These are phyloP conservation scores for Zoanthus sociatus DNA, from an alignment of 92 coral and sea anemone genomes.

Conservation along the genomic window DNA sequence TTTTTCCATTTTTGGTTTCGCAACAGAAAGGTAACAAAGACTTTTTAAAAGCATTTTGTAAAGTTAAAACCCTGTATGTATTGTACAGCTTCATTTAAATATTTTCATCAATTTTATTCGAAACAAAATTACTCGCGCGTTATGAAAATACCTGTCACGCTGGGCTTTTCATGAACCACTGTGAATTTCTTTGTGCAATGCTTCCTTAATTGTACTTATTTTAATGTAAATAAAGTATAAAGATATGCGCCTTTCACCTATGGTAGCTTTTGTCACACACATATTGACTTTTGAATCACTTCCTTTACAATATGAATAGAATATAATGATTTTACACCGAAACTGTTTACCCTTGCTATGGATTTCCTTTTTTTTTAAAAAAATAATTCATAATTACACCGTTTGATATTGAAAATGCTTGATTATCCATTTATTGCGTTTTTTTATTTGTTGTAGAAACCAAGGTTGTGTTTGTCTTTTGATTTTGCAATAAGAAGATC, in stretches of 20 bases:
- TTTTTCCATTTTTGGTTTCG: not conserved
- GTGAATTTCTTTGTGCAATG: slow-evolving; percentile 25
- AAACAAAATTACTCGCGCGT: not conserved
- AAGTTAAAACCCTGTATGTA: not conserved
- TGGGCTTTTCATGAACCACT: not conserved
- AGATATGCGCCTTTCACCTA: not conserved
- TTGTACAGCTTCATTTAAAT: not conserved
- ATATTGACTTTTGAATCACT: slow-evolving; percentile 9
- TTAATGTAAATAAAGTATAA: slow-evolving; percentile 39
- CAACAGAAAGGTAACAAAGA: not conserved
- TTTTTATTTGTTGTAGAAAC: too few species aligned
- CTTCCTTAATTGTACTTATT: slow-evolving; percentile 37
- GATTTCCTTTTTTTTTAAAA: too few species aligned
- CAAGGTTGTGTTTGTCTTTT: too few species aligned
- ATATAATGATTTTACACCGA: not conserved
- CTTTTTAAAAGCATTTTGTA: too few species aligned
- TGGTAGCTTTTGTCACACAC: not conserved
- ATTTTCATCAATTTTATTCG: not conserved
- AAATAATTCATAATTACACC: too few species aligned
- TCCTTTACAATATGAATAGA: not conserved
- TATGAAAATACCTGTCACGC: slow-evolving; percentile 28
- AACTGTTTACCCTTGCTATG: too few species aligned
- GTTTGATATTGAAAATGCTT: too few species aligned
- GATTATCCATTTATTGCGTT: too few species aligned
- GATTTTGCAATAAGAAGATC: too few species aligned